These are phyloP conservation scores for Biston stratarius DNA, from an alignment of 2,888 invertebrate species.

Conservation along the genomic window DNA sequence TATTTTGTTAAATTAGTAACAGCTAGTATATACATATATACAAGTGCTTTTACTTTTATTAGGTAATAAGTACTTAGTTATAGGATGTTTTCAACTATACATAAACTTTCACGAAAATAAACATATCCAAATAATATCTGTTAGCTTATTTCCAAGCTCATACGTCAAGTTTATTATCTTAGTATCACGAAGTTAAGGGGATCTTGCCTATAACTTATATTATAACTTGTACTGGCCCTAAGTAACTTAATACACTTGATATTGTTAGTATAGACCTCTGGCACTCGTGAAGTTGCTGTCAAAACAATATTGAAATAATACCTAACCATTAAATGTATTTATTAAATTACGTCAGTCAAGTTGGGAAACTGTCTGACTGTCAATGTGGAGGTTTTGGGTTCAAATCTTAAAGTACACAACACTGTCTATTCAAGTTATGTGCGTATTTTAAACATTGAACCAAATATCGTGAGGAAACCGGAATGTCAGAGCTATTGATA, in stretches of 20 bases:
- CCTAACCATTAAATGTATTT: too few species aligned
- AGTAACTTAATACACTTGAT: slow-evolving; percentile 8
- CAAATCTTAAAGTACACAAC: too few species aligned
- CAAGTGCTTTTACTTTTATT: too few species aligned
- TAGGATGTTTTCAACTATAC: background rate
- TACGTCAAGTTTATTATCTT: slow-evolving; percentile 55
- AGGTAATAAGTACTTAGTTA: background rate
- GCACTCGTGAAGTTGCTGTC: background rate
- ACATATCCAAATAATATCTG: slow-evolving; percentile 38
- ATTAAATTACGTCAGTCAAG: too few species aligned
- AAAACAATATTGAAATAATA: background rate
- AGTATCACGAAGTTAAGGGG: slow-evolving; percentile 49
- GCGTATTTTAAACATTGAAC: too few species aligned
- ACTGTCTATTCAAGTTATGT: too few species aligned
- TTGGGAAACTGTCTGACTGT: too few species aligned
- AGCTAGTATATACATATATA: too few species aligned
- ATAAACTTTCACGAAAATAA: slow-evolving; percentile 36
- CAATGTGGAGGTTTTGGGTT: too few species aligned
- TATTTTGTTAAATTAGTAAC: too few species aligned
- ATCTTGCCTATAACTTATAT: slow-evolving; percentile 11
- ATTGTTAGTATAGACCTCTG: background rate
- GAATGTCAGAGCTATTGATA: too few species aligned
- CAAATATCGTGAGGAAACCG: too few species aligned
- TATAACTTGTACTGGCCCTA: background rate
- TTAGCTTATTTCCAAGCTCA: slow-evolving; percentile 44